Evolutionary conservation across 2,113 vertebrate genomes (phyloP), one percentile per base, ranked within the genome.

Genomic region (Ornithorhynchus anatinus): DNA sequence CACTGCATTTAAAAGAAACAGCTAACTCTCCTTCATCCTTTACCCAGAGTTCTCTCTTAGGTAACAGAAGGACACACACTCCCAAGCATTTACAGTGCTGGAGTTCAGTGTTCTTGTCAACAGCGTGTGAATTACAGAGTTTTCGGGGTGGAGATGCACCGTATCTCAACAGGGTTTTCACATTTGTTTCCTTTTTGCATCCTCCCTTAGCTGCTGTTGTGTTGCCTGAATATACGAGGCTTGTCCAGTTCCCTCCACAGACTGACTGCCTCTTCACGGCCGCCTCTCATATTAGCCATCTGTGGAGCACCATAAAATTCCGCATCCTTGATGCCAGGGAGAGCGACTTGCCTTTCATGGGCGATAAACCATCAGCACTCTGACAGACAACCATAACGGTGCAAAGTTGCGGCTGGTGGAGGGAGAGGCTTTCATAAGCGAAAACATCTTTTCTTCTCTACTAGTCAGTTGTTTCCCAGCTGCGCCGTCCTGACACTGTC

Each of bases 91-190:
- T 2, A 7, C 9, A 7, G 3, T 19, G 16, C 58, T 4, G 4
- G n/a, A 20, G 20, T 9, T 2, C 27, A 7, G n/a, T 15, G 20
- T 9, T 2, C 27, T 5, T 1, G 2, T 1, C 0, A 15, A 12
- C 33, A 14, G 19, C 23, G 40, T 44, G 19, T 2, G 20, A 12
- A 10, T 29, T 16, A 9, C 23, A 2, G 32, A 22, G 13, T 0
- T 1, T 42, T 36, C 10, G 6, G 10, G 19, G 1, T 1, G 1
- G 25, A 43, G 32, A 13, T 2, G 7, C 1, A 0, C 27, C 1
- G 3, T 14, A n/a, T 20, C 32, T 1, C 4, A 7, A 16, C 8
- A 12, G 27, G 25, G 45, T 40, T 35, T 29, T 17, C 27, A 3
- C 14, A 6, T 25, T 6, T 1, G 27, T 17, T 48, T 40, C 39